These are phyloP conservation scores for Rhingia rostrata DNA, from an alignment of 2,888 invertebrate genomes.

Conservation along the genomic window DNA sequence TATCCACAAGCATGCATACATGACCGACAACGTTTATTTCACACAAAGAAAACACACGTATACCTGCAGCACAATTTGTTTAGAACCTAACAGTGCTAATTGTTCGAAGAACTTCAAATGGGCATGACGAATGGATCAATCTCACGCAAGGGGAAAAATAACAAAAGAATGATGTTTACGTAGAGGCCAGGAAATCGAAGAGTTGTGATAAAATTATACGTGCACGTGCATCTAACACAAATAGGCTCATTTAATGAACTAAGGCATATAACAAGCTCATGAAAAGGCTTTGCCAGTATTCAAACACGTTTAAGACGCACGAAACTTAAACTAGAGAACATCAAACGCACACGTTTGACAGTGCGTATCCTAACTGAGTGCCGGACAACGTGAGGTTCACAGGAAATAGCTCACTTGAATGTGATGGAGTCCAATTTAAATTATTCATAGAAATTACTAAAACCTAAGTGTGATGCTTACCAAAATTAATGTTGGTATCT, in stretches of 20 bases:
- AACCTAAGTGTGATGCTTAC: no score
- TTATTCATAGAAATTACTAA: no score
- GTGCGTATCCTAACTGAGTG: no score
- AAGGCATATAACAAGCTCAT: constrained; percentile 3
- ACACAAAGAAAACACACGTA: no score
- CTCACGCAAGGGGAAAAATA: constrained; percentile 4
- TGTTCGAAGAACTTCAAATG: constrained; percentile 25
- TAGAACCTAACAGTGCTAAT: constrained; percentile 32
- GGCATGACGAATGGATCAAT: constrained; percentile 33
- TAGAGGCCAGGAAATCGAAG: constrained; percentile 4
- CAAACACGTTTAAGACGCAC: not conserved
- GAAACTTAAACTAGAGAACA: no score
- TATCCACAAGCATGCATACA: no score
- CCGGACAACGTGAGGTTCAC: no score
- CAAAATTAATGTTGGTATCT: no score
- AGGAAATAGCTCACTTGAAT: no score
- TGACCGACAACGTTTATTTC: no score
- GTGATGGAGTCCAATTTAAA: no score
- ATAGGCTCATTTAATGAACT: constrained; percentile 14
- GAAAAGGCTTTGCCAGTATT: not conserved
- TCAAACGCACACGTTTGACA: no score
- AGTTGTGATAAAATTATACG: not conserved
- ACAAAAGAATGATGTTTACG: constrained; percentile 7
- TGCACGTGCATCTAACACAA: constrained; percentile 9
- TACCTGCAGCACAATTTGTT: not conserved